Percentiles rank a stretch among this genome's conserved stretches.
Conservation (phyloP, 2,797 vertebrate genomes). For the Sebastes steindachneri region DNA sequence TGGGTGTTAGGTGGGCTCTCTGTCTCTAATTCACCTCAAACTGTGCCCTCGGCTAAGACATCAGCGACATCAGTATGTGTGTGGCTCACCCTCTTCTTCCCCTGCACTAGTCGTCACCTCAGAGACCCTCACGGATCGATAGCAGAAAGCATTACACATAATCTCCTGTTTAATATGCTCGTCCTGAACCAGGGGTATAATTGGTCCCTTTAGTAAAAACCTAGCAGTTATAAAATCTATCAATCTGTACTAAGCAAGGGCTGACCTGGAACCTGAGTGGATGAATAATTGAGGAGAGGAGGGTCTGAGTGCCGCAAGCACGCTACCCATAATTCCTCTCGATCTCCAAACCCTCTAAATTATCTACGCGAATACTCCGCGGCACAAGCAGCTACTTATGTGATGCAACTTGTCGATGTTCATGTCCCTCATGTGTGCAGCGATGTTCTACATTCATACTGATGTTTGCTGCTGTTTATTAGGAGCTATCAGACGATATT, state of each 20-base stretch:
- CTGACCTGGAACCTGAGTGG: constrained; percentile 53
- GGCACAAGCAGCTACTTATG: constrained; percentile 33
- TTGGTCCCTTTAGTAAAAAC: constrained; percentile 57
- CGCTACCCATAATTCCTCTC: constrained; percentile 47
- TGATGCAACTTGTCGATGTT: constrained; percentile 22
- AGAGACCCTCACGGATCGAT: constrained; percentile 51
- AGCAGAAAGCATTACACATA: constrained; percentile 28
- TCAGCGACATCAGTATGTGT: background rate
- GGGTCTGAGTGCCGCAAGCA: constrained; percentile 28
- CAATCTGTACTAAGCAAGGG: constrained; percentile 56
- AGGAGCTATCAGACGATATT: constrained; percentile 47
- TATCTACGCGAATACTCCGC: constrained; percentile 28
- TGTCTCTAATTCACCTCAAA: constrained; percentile 24
- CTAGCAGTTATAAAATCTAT: constrained; percentile 61
- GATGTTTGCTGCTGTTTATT: constrained; percentile 50
- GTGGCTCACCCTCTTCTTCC: background rate
- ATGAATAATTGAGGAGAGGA: constrained; percentile 54
- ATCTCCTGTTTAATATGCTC: constrained; percentile 62
- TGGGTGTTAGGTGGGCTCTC: background rate
- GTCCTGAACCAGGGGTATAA: constrained; percentile 31
- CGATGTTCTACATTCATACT: constrained; percentile 52
- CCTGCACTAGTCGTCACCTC: constrained; percentile 38
- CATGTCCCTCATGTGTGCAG: constrained; percentile 8
- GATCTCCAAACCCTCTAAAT: constrained; percentile 45
- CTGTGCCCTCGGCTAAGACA: background rate